These are phyloP conservation scores for Phrynocephalus vlangalii DNA, from an alignment of 2,797 vertebrate species.

Conservation along the genomic window DNA sequence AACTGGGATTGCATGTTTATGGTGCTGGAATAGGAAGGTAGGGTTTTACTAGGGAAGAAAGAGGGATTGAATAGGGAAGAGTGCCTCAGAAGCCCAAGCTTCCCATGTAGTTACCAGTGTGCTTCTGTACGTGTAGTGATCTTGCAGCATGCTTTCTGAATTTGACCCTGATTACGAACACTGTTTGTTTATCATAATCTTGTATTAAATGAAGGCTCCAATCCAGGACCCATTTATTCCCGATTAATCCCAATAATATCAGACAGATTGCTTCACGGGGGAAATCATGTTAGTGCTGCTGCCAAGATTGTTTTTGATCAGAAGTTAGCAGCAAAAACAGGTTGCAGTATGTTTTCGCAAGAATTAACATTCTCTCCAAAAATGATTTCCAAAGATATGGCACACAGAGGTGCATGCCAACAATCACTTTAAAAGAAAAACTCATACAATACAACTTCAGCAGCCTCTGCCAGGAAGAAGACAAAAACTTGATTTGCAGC, in stretches of 20 bases:
- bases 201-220: not conserved
- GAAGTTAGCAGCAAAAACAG: not conserved
- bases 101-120: not conserved
- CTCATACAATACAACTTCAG: slow-evolving; percentile 33
- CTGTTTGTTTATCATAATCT: not conserved
- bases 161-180: not conserved
- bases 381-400: slow-evolving; percentile 43
- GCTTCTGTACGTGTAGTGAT: not conserved
- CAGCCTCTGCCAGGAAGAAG: not conserved
- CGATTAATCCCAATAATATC: not conserved
- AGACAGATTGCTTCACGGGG: not conserved
- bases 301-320: not conserved
- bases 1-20: too few species aligned
- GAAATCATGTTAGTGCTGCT: not conserved
- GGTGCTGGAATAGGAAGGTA: too few species aligned
- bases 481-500: not conserved
- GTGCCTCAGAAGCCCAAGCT: not conserved
- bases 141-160: not conserved
- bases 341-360: not conserved
- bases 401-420: slow-evolving; percentile 24
- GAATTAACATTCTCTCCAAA: not conserved
- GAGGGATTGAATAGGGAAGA: too few species aligned
- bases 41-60: not conserved
- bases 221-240: not conserved
- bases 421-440: slow-evolving; percentile 56